phyloP scores from a whole-genome alignment of 2,888 invertebrate genomes.

The Colletes collaris region DNA sequence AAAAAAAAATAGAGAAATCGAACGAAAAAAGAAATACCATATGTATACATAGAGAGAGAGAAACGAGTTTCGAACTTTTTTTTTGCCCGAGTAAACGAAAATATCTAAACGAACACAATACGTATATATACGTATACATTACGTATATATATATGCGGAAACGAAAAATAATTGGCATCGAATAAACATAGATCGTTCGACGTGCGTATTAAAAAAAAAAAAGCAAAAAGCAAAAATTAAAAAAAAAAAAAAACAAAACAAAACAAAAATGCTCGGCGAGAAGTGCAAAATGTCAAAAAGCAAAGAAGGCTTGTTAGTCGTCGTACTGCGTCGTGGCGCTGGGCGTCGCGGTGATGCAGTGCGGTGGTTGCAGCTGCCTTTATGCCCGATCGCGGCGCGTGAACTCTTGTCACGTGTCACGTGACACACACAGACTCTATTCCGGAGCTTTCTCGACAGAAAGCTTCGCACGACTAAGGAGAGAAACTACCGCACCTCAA shows the following conservation, averaged over 20 bases:
- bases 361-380: slow-evolving; percentile 81
- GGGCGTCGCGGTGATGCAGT: slow-evolving; percentile 82
- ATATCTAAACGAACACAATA: slow-evolving; percentile 1
- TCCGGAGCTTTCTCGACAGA: slow-evolving; percentile 80
- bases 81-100: slow-evolving; percentile 17
- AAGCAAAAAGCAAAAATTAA: slow-evolving; percentile 17
- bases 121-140: background rate
- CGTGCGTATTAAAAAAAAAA: slow-evolving; percentile 34
- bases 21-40: background rate
- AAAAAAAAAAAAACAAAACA: slow-evolving; percentile 2
- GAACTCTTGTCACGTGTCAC: slow-evolving; percentile 76
- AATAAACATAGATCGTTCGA: slow-evolving; percentile 41
- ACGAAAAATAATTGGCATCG: slow-evolving; percentile 53
- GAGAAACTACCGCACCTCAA: slow-evolving; percentile 81
- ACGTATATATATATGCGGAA: background rate
- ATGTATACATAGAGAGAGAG: background rate
- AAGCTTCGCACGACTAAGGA: slow-evolving; percentile 80
- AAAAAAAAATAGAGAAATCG: background rate
- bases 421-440: slow-evolving; percentile 77
- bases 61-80: background rate
- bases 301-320: slow-evolving; percentile 80
- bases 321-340: slow-evolving; percentile 82
- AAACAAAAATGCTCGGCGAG: slow-evolving; percentile 42
- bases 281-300: slow-evolving; percentile 57
- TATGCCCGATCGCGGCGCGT: slow-evolving; percentile 77